phyloP scores from a whole-genome alignment of 2,797 vertebrate genomes.

The Tolypeutes matacus region DNA sequence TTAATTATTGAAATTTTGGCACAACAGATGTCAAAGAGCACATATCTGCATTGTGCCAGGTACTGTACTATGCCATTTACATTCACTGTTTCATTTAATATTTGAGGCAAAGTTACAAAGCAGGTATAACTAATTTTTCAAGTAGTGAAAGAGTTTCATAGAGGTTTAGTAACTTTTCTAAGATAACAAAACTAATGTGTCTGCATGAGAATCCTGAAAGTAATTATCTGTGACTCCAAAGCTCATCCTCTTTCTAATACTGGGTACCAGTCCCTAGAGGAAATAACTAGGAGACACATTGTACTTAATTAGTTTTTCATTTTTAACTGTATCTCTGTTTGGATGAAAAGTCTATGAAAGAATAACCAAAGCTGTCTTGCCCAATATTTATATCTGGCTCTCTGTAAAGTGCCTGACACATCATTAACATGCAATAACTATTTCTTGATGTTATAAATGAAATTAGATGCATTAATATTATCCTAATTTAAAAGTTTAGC shows the following conservation, averaged over 20 bases:
- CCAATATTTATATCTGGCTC: conserved; percentile 24
- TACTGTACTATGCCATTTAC: neutral
- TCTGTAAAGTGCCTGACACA: neutral
- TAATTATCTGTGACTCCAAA: conserved; percentile 32
- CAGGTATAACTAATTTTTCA: neutral
- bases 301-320: conserved; percentile 47
- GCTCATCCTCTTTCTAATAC: neutral
- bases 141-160: neutral
- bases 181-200: conserved; percentile 13
- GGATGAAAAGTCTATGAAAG: neutral
- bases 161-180: neutral
- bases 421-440: conserved; percentile 50
- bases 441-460: conserved; percentile 36
- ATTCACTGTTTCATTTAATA: conserved; percentile 19
- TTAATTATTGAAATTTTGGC: conserved; percentile 10
- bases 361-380: neutral
- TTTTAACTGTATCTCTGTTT: neutral
- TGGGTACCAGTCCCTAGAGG: neutral
- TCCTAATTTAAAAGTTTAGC: conserved; percentile 39
- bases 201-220: conserved; percentile 41
- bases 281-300: neutral
- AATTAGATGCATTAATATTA: conserved; percentile 57
- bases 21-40: neutral
- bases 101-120: neutral
- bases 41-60: neutral